Evolutionary conservation across 1,140 invertebrate genomes (phyloP), one percentile per base, ranked within the genome.

Genomic region (Zelostemma sp.): DNA sequence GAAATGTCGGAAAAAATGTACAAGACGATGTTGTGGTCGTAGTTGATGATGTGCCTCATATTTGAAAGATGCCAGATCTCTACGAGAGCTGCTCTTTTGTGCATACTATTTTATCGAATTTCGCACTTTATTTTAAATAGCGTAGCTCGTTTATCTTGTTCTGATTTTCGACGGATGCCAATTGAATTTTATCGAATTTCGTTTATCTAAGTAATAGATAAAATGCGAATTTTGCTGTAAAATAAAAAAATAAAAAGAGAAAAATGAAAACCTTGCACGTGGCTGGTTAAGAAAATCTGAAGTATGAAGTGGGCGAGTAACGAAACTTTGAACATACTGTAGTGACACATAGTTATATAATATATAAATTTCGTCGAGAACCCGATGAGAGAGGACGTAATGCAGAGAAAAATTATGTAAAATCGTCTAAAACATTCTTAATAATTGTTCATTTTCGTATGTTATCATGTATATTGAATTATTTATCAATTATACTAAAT

Each of bases 381-480:
- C 4, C 45, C 35, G 51, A 43, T 21, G 46, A 55, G 40, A 11
- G 33, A 35, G 31, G 25, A 60, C 33, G 51, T 41, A 47, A 69
- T 43, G 54, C 41, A 60, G 31, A 47, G 45, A 47, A 38, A 35
- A 16, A 53, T 56, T 49, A 46, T 70, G 67, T 70, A 64, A 60
- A 33, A 48, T 38, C 57, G 56, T 68, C 56, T 28, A 31, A 63
- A 1, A 58, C 31, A 25, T 31, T 68, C 46, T 38, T 56, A 56
- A 53, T 57, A 50, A 56, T 64, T 69, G 56, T 69, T 70, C 60
- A 51, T 56, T 69, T 64, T 54, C 49, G 40, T 65, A 70, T 70
- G 58, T 65, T 70, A 70, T 65, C 60, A 64, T 69, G 61, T 70
- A 64, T 70, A 69, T 64, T 64, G 53, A 65, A 54, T 54, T 70